Conservation (phyloP, 2,113 vertebrate species). For the Chelonoidis abingdonii region DNA sequence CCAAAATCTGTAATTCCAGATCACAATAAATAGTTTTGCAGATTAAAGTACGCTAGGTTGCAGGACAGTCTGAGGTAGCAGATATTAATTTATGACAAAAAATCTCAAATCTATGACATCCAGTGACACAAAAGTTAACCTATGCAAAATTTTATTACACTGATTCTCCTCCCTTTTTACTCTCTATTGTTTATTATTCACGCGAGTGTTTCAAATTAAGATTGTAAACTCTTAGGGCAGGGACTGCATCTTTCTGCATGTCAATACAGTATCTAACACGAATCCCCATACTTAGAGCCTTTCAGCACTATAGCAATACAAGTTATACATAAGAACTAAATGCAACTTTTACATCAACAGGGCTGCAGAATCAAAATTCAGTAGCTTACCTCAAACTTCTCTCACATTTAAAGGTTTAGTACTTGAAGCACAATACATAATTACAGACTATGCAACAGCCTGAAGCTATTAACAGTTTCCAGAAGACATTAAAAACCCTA, state of each 20-base stretch:
- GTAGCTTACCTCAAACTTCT: background rate
- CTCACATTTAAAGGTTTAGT: background rate
- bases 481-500: conserved; percentile 34
- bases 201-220: background rate
- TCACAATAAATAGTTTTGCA: conserved; percentile 3
- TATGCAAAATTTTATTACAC: background rate
- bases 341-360: background rate
- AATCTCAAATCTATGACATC: background rate
- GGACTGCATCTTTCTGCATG: background rate
- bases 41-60: conserved; percentile 6
- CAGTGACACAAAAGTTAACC: background rate
- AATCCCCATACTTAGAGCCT: background rate
- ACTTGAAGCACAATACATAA: background rate
- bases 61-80: background rate
- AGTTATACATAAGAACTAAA: background rate
- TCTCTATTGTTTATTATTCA: background rate
- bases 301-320: background rate
- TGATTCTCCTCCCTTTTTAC: background rate
- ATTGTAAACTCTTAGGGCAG: background rate
- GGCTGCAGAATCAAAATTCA: conserved; percentile 11
- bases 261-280: background rate
- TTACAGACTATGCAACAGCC: conserved; percentile 20
- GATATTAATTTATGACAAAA: background rate
- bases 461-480: background rate
- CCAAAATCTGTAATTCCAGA: conserved; percentile 49